Percentiles rank a stretch among this genome's conserved stretches.
Evolutionary conservation across 1,140 invertebrate genomes (phyloP).

Genomic region (Papilio machaon): DNA sequence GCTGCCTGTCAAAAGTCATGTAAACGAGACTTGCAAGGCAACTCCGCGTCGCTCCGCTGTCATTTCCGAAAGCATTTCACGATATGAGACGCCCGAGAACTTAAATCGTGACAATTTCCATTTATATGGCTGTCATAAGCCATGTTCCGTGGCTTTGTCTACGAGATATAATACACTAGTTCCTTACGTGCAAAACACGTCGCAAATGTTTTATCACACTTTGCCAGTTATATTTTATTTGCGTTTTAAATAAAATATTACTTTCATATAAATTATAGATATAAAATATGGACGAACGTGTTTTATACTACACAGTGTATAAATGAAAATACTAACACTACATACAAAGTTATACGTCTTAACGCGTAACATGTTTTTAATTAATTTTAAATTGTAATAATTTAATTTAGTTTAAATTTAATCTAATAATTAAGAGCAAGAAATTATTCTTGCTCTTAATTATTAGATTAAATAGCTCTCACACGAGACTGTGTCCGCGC

Average conservation of each 20-base stretch:
- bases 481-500: no score
- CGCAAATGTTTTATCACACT: slow-evolving; percentile 18
- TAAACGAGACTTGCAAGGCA: slow-evolving; percentile 8
- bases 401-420: no score
- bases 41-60: slow-evolving; percentile 43
- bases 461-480: no score
- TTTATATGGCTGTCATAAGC: slow-evolving; percentile 75
- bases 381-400: no score
- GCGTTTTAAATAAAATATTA: neutral
- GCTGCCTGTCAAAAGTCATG: slow-evolving; percentile 26
- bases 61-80: slow-evolving; percentile 67
- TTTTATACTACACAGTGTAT: neutral
- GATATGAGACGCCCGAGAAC: slow-evolving; percentile 60
- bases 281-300: neutral
- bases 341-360: no score
- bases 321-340: no score
- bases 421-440: no score
- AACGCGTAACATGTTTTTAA: no score
- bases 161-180: slow-evolving; percentile 49
- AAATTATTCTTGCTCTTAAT: no score
- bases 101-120: slow-evolving; percentile 76
- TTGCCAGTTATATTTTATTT: slow-evolving; percentile 10
- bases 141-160: slow-evolving; percentile 65
- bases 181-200: slow-evolving; percentile 44
- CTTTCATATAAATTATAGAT: neutral